Conservation (phyloP, 2,888 invertebrate species). For the Drosophila picticornis region DNA sequence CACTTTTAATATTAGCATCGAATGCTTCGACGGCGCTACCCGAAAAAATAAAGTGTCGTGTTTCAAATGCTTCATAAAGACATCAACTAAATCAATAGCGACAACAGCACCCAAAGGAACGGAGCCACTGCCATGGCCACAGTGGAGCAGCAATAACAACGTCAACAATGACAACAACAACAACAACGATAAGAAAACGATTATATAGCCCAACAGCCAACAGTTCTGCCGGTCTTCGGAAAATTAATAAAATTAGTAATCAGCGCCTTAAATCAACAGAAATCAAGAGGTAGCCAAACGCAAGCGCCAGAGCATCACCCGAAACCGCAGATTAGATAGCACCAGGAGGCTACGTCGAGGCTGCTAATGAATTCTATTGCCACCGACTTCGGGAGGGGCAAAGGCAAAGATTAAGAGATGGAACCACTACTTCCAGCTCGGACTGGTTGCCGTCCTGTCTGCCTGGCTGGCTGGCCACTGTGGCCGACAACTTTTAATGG, state of each 20-base stretch:
- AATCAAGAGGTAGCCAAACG: constrained; percentile 62
- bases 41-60: constrained; percentile 74
- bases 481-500: constrained; percentile 67
- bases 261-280: constrained; percentile 77
- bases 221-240: constrained; percentile 67
- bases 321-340: constrained; percentile 80
- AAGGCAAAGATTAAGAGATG: not conserved
- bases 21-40: constrained; percentile 36
- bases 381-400: constrained; percentile 45
- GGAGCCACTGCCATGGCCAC: constrained; percentile 27
- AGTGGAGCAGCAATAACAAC: constrained; percentile 35
- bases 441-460: constrained; percentile 65
- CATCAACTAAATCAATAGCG: constrained; percentile 82
- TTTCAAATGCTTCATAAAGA: constrained; percentile 82
- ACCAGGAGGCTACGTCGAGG: constrained; percentile 9
- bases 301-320: constrained; percentile 49
- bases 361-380: constrained; percentile 80
- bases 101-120: constrained; percentile 71
- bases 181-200: constrained; percentile 33
- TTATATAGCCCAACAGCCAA: constrained; percentile 38
- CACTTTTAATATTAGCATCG: constrained; percentile 76
- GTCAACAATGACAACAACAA: constrained; percentile 29
- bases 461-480: constrained; percentile 51
- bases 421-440: constrained; percentile 1
- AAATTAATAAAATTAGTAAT: constrained; percentile 82